A percentile compares a stretch with the other conserved stretches of the same genome.
Conservation (phyloP, 2,888 invertebrate genomes). For the Stenodera caucasica region DNA sequence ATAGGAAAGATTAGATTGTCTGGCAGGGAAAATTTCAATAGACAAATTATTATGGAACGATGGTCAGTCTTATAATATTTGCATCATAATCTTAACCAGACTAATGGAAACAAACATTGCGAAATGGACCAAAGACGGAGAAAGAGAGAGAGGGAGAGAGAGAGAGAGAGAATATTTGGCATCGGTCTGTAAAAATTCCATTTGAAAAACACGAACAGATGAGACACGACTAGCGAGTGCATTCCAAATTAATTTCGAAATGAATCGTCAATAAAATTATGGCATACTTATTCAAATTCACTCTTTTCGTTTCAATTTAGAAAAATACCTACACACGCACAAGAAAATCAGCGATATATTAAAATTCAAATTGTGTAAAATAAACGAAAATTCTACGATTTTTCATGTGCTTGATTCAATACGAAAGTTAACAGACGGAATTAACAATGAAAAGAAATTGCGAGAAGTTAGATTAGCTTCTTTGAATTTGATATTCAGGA, state of each 20-base stretch:
- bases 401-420: conserved; percentile 16
- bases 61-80: not conserved
- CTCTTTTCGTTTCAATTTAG: not conserved
- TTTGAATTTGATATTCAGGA: conserved; percentile 29
- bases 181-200: conserved; percentile 12
- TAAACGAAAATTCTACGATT: conserved; percentile 15
- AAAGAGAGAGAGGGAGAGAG: not conserved
- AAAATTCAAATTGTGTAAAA: conserved; percentile 19
- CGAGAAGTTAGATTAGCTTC: conserved; percentile 29
- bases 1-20: not conserved
- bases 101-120: not conserved
- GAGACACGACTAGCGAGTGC: conserved; percentile 21
- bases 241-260: conserved; percentile 21
- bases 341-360: conserved; percentile 13
- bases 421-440: conserved; percentile 20
- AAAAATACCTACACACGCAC: not conserved
- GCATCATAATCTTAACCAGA: not conserved
- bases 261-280: conserved; percentile 12
- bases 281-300: not conserved
- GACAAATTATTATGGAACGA: not conserved
- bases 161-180: not conserved
- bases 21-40: not conserved
- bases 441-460: conserved; percentile 31
- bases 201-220: conserved; percentile 17
- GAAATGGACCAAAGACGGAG: not conserved